phyloP scores from a whole-genome alignment of 1,140 invertebrate genomes.

The Oryctes rhinoceros region DNA sequence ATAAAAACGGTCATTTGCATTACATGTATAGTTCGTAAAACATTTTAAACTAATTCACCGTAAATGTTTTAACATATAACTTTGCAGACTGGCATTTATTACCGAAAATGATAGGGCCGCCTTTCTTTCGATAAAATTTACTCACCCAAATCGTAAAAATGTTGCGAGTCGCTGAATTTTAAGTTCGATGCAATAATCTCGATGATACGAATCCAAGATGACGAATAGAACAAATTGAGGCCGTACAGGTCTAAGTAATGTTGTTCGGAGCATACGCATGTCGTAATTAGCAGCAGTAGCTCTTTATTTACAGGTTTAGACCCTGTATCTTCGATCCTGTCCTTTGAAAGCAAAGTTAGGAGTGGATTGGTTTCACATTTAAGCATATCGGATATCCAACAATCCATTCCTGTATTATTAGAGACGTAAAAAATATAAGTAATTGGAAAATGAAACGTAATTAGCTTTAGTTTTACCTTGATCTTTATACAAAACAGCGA shows the following conservation, averaged over 20 bases:
- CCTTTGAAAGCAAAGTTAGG: not conserved
- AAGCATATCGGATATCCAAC: slow-evolving; percentile 54
- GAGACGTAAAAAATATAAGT: not conserved
- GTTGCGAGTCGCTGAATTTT: slow-evolving; percentile 59
- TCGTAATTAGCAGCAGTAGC: slow-evolving; percentile 53
- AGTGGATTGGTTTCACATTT: slow-evolving; percentile 50
- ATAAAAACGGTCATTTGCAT: too few species aligned
- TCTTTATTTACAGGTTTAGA: slow-evolving; percentile 54
- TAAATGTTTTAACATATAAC: too few species aligned
- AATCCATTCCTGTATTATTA: not conserved
- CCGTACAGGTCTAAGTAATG: slow-evolving; percentile 52
- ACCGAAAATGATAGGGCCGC: not conserved
- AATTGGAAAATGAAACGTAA: not conserved
- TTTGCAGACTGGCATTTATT: not conserved
- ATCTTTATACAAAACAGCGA: slow-evolving; percentile 52
- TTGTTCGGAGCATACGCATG: slow-evolving; percentile 54
- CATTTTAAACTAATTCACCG: too few species aligned
- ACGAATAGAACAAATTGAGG: not conserved
- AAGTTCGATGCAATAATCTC: slow-evolving; percentile 57
- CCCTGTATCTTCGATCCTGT: slow-evolving; percentile 45
- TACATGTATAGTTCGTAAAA: too few species aligned
- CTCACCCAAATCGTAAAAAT: slow-evolving; percentile 67
- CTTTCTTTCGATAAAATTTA: too few species aligned
- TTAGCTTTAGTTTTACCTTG: slow-evolving; percentile 45
- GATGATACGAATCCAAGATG: slow-evolving; percentile 55